Base-by-base conservation (phyloP, 2,113 vertebrate species). In the Melanerpes formicivorus region DNA sequence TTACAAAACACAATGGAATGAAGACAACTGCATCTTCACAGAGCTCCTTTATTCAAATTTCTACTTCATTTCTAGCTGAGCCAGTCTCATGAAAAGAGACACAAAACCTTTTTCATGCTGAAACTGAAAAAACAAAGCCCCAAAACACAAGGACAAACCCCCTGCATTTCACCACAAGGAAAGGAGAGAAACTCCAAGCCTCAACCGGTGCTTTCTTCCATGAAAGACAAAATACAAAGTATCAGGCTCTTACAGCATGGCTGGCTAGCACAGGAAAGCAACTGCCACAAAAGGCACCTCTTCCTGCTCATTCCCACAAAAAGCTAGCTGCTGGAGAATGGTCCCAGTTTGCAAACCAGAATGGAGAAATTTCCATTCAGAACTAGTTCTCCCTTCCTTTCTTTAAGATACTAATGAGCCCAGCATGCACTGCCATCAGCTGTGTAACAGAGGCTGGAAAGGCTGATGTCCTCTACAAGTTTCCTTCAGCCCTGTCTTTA, bases 321-420 rank as follows among this genome's bases (percentile, higher is more conserved):
- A 54, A 1, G 10, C 18, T 2, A 32, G 4, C 52, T 52, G 58
- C 27, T 2, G 3, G 48, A 26, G 32, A 56, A 59, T 1, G 1
- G 46, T 2, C 3, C 25, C 17, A 37, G 21, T 32, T 40, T 65
- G n/a, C n/a, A 89, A 87, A 72, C 3, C 18, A 67, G 29, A 76
- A 62, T 1, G 6, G 32, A 75, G 65, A 82, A n/a, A 48, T 75
- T 3, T 5, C 29, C 64, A 37, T 22, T 81, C 50, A 32, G 37
- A 65, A 89, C 54, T 37, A 78, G n/a, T 70, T 80, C 46, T 89
- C 83, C 10, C 11, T 64, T 84, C 30, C 32, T 75, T 62, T 40
- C 54, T 60, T 80, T 52, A 59, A 64, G 32, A 37, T 15, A 59
- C 34, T 59, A 3, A 29, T 37, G 19, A 59, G 27, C 30, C 30